Conservation (phyloP, 2,113 vertebrate species). For the Chaetodon auriga region DNA sequence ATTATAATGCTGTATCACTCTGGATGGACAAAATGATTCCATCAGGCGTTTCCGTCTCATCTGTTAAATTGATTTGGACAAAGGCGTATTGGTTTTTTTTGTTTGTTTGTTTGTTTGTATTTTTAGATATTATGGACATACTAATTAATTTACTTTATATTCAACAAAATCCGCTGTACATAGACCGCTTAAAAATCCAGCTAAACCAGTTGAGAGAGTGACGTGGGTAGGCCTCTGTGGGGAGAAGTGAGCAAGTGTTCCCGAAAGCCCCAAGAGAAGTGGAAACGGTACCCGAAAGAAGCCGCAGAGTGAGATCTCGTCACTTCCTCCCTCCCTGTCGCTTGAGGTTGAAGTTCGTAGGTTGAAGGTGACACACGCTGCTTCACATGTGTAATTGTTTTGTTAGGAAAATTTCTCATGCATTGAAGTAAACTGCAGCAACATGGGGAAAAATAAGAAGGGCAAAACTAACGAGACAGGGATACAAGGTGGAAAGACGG, state of each 20-base stretch:
- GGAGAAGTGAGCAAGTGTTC: background rate
- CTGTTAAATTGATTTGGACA: no score
- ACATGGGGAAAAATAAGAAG: conserved; percentile 75
- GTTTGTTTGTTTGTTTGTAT: no score
- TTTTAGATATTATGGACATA: background rate
- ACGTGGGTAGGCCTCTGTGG: background rate
- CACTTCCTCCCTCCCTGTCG: rapidly evolving
- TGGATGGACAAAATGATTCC: background rate
- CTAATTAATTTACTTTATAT: background rate
- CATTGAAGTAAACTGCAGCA: background rate
- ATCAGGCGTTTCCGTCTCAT: background rate
- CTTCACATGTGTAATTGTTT: conserved; percentile 42
- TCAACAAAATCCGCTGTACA: background rate
- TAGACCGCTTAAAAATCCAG: background rate
- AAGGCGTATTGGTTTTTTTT: background rate
- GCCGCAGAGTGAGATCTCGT: conserved; percentile 26
- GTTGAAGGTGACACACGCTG: background rate
- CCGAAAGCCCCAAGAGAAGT: background rate
- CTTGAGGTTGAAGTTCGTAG: background rate
- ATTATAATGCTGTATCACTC: rapidly evolving
- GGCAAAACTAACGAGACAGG: conserved; percentile 23
- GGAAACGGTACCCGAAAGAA: background rate
- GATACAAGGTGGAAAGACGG: conserved; percentile 33
- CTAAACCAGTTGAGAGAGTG: background rate
- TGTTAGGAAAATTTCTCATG: background rate